Evolutionary conservation across 2,888 invertebrate genomes (phyloP).

Genomic region (Apeira syringaria): DNA sequence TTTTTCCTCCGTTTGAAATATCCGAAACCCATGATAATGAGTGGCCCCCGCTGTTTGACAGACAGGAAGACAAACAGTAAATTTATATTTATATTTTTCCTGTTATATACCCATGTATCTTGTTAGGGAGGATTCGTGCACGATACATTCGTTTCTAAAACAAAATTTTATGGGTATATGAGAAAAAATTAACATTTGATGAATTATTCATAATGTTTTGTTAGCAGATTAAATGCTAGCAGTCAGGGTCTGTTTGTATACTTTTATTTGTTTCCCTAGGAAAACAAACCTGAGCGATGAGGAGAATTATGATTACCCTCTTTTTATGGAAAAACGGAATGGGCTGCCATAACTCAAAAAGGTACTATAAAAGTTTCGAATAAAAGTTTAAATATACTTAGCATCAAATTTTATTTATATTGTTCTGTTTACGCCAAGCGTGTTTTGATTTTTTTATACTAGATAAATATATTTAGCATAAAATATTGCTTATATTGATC

Average conservation of each 20-base stretch:
- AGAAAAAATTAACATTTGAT: conserved; percentile 31
- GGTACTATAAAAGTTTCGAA: too few species aligned
- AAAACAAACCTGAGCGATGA: conserved; percentile 11
- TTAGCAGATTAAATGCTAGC: conserved; percentile 29
- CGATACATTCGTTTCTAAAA: conserved; percentile 22
- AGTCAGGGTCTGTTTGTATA: conserved; percentile 24
- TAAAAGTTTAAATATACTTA: too few species aligned
- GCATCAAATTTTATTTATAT: too few species aligned
- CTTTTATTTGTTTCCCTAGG: conserved; percentile 17
- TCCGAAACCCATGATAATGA: conserved; percentile 16
- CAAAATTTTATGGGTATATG: conserved; percentile 28
- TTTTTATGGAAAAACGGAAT: background rate
- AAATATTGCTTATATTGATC: too few species aligned
- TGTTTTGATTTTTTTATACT: too few species aligned
- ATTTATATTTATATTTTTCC: conserved; percentile 13
- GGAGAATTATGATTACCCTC: conserved; percentile 1
- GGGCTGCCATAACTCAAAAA: background rate
- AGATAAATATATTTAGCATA: too few species aligned
- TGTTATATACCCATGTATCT: conserved; percentile 4
- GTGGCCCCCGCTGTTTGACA: conserved; percentile 19
- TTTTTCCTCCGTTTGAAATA: too few species aligned
- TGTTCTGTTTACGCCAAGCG: too few species aligned
- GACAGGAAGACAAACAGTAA: conserved; percentile 21
- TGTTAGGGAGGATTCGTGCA: conserved; percentile 6
- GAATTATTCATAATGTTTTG: conserved; percentile 34